Evolutionary conservation across 1,140 invertebrate genomes (phyloP), one percentile per base, ranked within the genome.

Genomic region (Drosophila leontia): DNA sequence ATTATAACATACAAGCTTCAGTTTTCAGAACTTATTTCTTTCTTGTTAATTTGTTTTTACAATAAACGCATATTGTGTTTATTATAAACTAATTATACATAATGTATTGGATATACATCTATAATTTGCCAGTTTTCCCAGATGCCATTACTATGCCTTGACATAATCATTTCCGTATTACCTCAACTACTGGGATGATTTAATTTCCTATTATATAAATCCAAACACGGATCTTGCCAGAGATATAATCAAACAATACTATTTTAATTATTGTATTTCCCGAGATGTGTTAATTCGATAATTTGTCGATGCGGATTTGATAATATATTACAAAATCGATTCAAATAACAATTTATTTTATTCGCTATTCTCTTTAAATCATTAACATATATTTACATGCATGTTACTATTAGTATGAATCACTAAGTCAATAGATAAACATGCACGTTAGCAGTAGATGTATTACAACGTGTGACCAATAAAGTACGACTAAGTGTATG

Each of bases 291-390:
- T 48, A 48, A 48, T 29, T 12, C 29, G 29, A 51, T 51, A 53
- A 53, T 17, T 19, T 12, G 29, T 53, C 17, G 11, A 35, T 35
- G 50, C 29, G n/a, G 50, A 34, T 17, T 51, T 13, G 11, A 19
- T 55, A 37, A 55, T 37, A 55, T 37, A 55, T 55, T 55, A 55
- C 34, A 23, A 37, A 55, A 55, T 37, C 17, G 37, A 55, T 35
- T 37, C 12, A 37, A 0, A 19, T 37, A 55, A 23, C 12, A 19
- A 53, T 53, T 35, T 53, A 35, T 53, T 53, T 35, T 55, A 55
- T 37, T 55, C 34, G 7, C 51, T 0, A 37, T 37, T 13, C 35
- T 37, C 11, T 37, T 19, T 15, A 5, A 55, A 8, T 55, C 34
- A 55, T 23, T 55, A 37, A 37, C 51, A 55, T 45, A 45, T 13